Evolutionary conservation across 2,113 vertebrate species (phyloP), one percentile per base, ranked within the genome.

Genomic region (Polyodon spathula): DNA sequence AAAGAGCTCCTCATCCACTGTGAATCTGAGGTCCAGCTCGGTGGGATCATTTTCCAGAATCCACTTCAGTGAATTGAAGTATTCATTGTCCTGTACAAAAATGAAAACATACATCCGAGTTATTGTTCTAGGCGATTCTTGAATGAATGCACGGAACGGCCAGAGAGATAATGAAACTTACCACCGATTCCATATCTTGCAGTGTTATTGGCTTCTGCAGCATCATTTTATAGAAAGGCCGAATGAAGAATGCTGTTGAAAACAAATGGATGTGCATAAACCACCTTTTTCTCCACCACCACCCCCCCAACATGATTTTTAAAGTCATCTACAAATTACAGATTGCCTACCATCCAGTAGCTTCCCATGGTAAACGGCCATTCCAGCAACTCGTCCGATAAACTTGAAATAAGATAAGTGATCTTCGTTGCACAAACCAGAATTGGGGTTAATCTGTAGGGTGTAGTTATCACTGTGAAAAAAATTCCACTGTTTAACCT

Each of bases 171-270:
- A n/a, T n/a, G n/a, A 90, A 41, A 86, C 94, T 68, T 86, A 99
- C 96, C 84, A 99, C 96, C n/a, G 96, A 97, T 71, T 98, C 94
- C 95, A 99, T 98, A 66, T 99, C 96, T 64, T 91, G 90, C 58
- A 99, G 90, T 0, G 81, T 91, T 77, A 98, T 99, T 6, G 86
- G 76, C 67, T 99, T 99, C 71, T 97, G 94, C 39, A 99, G 86
- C 94, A 96, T 97, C 96, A 99, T 99, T 84, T 97, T 99, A 82
- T 99, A 99, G 79, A 98, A 97, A 2, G 96, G 96, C 41, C 96
- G 89, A 74, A 99, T 99, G 76, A 98, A 98, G 78, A 99, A 99
- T n/a, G 85, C 88, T 90, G 72, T 54, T 62, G 78, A 77, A 56
- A 71, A 78, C 66, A 65, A 27, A n/a, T 37, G 10, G 46, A 48